Base-by-base conservation (phyloP, 2,113 vertebrate genomes). In the Burhinus bistriatus region DNA sequence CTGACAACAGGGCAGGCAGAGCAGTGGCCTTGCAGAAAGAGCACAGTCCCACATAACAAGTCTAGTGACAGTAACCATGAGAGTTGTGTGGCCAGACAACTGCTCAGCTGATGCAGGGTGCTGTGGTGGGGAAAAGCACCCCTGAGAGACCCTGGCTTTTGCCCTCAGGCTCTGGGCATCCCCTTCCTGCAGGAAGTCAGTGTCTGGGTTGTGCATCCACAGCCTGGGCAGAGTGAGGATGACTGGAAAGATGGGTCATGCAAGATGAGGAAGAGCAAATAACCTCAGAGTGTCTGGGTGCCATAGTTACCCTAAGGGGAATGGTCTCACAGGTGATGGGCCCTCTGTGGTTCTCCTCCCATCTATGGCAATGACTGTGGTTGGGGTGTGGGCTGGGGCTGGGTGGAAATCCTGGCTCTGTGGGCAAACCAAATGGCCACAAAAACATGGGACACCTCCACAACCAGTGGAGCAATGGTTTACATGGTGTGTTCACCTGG, bases 361-460 rank as follows among this genome's bases (percentile, higher is more conserved):
- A 11, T 45, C 59, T 52, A 9, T 17, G 4, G 6, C 30, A 69
- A 15, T 13, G 30, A 22, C 47, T 23, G 29, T 32, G 7, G 5
- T 8, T 42, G 19, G 6, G 25, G 16, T 52, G 45, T 19, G 6
- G 32, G 5, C 36, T 42, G 14, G 6, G 15, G 7, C 45, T 52
- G 42, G 6, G 11, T 40, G 14, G 23, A 57, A 38, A 34, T 52
- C 13, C 32, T 52, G 36, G 19, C 49, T 58, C 11, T 61, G 42
- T 38, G 32, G 9, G 9, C 17, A 71, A 65, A 52, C 20, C 10
- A 34, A 59, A 64, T 71, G 29, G 4, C 45, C 36, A 45, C 25
- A 23, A 34, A 51, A 26, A 13, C 44, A 18, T 13, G 6, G 25
- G 9, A 49, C 7, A 38, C 1, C 23, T 6, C 8, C 1, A 2